phyloP scores from a whole-genome alignment of 1,140 invertebrate genomes.

The Mactra quadrangularis region DNA sequence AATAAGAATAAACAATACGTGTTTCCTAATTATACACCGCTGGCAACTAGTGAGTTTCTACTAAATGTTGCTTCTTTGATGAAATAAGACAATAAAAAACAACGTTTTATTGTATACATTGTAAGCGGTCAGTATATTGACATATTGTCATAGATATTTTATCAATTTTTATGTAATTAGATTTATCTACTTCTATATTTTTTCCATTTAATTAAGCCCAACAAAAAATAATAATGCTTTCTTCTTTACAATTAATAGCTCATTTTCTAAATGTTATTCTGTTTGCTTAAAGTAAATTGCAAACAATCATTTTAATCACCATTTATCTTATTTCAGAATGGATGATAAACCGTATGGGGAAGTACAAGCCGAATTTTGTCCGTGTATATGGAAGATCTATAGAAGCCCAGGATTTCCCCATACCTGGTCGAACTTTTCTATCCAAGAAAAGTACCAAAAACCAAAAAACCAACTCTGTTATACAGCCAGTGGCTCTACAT shows the following conservation, averaged over 20 bases:
- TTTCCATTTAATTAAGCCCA: too few species aligned
- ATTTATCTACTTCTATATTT: too few species aligned
- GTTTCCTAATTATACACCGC: too few species aligned
- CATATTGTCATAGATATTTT: too few species aligned
- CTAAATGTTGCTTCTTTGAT: too few species aligned
- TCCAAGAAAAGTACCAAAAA: slow-evolving; percentile 39
- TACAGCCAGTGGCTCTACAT: slow-evolving; percentile 68
- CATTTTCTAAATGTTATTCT: not conserved
- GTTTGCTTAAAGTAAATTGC: not conserved
- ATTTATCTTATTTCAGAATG: slow-evolving; percentile 57
- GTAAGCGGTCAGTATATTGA: too few species aligned
- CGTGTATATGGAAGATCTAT: slow-evolving; percentile 70
- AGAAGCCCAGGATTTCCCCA: slow-evolving; percentile 66
- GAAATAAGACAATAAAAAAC: too few species aligned
- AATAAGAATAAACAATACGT: too few species aligned
- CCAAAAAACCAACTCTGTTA: slow-evolving; percentile 29
- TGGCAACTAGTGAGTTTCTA: too few species aligned
- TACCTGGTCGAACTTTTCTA: slow-evolving; percentile 62
- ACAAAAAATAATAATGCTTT: not conserved
- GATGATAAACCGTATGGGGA: slow-evolving; percentile 61
- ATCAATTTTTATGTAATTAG: too few species aligned
- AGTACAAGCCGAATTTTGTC: slow-evolving; percentile 67
- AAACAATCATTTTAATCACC: not conserved
- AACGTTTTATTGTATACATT: too few species aligned
- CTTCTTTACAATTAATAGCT: not conserved